Percentiles rank a stretch among this genome's conserved stretches.
Evolutionary conservation across 2,797 vertebrate genomes (phyloP).

Genomic region (Lagodon rhomboides): DNA sequence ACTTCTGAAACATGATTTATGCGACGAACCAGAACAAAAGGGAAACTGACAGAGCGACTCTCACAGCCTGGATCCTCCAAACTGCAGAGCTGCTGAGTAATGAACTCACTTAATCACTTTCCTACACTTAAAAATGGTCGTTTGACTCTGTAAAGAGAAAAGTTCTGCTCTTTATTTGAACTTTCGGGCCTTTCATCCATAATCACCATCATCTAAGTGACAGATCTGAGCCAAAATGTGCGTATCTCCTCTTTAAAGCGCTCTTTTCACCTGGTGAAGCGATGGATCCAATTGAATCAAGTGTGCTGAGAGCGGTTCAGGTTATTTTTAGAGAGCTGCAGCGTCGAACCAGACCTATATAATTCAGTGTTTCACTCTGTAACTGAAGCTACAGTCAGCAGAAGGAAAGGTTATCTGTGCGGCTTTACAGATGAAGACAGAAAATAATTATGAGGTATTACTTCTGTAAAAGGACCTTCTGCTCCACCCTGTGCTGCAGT

Average conservation of each 20-base stretch:
- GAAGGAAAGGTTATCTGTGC: too few species aligned
- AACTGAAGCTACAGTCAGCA: not conserved
- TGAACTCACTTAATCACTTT: constrained; percentile 30
- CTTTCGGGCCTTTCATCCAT: not conserved
- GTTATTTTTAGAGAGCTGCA: constrained; percentile 17
- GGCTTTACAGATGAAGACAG: not conserved
- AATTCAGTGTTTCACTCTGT: not conserved
- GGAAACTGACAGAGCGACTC: constrained; percentile 5
- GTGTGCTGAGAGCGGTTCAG: not conserved
- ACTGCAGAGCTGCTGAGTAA: constrained; percentile 21
- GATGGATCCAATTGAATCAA: constrained; percentile 4
- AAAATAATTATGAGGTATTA: not conserved
- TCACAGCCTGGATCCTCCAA: constrained; percentile 11
- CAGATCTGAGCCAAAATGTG: not conserved
- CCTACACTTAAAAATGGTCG: not conserved
- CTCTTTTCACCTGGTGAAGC: constrained; percentile 5
- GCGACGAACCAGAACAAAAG: not conserved
- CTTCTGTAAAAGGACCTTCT: too few species aligned
- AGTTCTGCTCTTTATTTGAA: constrained; percentile 13
- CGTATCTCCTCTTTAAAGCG: not conserved
- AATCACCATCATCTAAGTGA: not conserved
- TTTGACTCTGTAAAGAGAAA: not conserved
- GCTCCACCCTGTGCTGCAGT: too few species aligned
- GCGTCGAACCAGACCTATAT: not conserved
- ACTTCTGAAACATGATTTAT: not conserved